Conservation (phyloP, 1,140 invertebrate species). For the Polypedilum pembai region DNA sequence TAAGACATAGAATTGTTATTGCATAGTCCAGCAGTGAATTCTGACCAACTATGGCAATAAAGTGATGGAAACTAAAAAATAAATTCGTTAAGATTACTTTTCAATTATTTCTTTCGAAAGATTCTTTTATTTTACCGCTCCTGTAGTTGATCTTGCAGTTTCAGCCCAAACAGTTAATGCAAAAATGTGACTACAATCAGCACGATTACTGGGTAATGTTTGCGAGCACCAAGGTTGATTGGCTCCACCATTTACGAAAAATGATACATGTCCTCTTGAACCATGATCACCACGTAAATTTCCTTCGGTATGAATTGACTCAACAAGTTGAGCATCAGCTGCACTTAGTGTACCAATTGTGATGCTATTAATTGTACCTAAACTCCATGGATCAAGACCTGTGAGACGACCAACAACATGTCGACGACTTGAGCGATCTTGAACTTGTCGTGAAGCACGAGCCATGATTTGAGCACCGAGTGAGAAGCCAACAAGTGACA, state of each 20-base stretch:
- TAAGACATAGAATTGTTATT: neutral
- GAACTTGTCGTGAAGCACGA: neutral
- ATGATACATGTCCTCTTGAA: neutral
- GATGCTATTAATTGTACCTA: neutral
- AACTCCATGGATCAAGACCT: neutral
- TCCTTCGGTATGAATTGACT: neutral
- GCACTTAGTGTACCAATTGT: neutral
- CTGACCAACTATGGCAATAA: neutral
- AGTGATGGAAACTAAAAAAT: neutral
- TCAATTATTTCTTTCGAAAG: too few species aligned
- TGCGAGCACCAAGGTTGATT: neutral
- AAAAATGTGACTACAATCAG: neutral
- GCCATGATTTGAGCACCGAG: neutral
- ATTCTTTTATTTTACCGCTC: neutral
- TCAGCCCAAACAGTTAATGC: neutral
- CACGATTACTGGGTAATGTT: neutral
- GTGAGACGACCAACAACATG: neutral
- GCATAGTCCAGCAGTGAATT: neutral
- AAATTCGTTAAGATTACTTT: too few species aligned
- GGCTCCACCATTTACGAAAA: neutral
- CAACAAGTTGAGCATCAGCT: neutral
- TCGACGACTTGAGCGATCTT: neutral
- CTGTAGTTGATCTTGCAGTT: neutral
- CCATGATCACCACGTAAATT: neutral
- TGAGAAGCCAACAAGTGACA: neutral